Percentiles rank a stretch among this genome's conserved stretches.
These are phyloP conservation scores for Tenthredo scrophulariae DNA, from an alignment of 2,888 invertebrate genomes.

Conservation along the genomic window DNA sequence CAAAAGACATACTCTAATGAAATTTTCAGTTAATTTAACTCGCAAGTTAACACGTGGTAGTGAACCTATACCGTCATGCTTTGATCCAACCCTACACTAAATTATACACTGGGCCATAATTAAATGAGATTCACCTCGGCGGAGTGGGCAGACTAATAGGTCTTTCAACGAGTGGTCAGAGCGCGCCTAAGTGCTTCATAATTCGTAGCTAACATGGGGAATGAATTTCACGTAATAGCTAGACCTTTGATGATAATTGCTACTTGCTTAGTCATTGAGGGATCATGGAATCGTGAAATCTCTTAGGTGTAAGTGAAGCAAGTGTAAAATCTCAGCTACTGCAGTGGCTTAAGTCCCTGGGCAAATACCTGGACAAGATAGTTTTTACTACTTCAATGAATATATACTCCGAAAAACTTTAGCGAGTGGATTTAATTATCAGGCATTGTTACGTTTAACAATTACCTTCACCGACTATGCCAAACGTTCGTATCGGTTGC, in stretches of 20 bases:
- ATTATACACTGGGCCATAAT: conserved; percentile 32
- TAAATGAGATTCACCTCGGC: conserved; percentile 26
- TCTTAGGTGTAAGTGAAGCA: too few relatives aligned
- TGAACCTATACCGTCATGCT: neutral
- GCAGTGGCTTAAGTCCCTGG: too few relatives aligned
- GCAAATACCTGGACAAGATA: too few relatives aligned
- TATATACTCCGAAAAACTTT: neutral
- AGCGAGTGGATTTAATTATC: conserved; percentile 5
- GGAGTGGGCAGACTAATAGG: conserved; percentile 20
- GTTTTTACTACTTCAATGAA: too few relatives aligned
- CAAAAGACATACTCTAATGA: neutral
- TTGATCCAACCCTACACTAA: conserved; percentile 30
- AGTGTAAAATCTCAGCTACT: neutral
- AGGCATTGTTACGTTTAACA: neutral
- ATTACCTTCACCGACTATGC: neutral
- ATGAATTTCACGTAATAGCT: neutral
- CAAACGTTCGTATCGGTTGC: neutral
- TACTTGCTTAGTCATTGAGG: neutral
- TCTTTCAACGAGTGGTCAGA: conserved; percentile 39
- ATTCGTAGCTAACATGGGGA: conserved; percentile 1
- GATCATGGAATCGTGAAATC: neutral
- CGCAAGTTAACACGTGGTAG: neutral
- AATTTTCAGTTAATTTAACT: conserved; percentile 29
- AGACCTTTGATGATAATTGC: neutral
- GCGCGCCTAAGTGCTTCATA: conserved; percentile 33